Evolutionary conservation across 1,140 invertebrate genomes (phyloP).

Genomic region (Sycobia sp.): DNA sequence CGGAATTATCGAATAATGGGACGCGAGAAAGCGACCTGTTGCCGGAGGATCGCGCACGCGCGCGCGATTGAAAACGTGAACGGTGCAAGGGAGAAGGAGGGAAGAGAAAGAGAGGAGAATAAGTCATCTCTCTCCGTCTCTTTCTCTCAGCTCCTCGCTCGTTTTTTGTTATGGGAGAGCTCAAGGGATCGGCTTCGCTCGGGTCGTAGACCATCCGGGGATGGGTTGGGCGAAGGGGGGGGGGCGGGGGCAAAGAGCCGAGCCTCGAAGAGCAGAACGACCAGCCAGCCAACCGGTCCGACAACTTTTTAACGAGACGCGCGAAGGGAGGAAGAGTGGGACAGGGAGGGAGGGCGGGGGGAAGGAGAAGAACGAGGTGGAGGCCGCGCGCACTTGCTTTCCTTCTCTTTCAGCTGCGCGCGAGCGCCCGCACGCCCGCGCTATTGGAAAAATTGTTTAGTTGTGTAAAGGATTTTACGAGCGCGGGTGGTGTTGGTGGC

Average conservation of each 20-base stretch:
- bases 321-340: constrained; percentile 35
- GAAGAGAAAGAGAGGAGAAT: background rate
- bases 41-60: constrained; percentile 6
- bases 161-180: constrained; percentile 40
- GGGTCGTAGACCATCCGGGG: constrained; percentile 59
- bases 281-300: constrained; percentile 60
- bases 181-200: constrained; percentile 51
- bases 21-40: constrained; percentile 29
- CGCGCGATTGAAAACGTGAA: constrained; percentile 18
- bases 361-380: constrained; percentile 13
- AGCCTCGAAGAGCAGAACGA: constrained; percentile 51
- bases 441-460: constrained; percentile 25
- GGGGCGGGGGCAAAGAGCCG: too few species aligned
- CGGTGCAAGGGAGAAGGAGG: background rate
- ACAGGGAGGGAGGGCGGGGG: too few species aligned
- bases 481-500: too few species aligned
- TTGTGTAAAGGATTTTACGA: constrained; percentile 10
- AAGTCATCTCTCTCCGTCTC: background rate
- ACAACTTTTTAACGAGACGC: constrained; percentile 62
- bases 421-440: too few species aligned
- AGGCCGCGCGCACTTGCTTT: constrained; percentile 18
- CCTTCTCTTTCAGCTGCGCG: constrained; percentile 14
- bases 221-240: too few species aligned
- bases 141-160: constrained; percentile 23
- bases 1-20: constrained; percentile 25